Evolutionary conservation across 2,113 vertebrate genomes (phyloP).

Genomic region (Xerus inauris): DNA sequence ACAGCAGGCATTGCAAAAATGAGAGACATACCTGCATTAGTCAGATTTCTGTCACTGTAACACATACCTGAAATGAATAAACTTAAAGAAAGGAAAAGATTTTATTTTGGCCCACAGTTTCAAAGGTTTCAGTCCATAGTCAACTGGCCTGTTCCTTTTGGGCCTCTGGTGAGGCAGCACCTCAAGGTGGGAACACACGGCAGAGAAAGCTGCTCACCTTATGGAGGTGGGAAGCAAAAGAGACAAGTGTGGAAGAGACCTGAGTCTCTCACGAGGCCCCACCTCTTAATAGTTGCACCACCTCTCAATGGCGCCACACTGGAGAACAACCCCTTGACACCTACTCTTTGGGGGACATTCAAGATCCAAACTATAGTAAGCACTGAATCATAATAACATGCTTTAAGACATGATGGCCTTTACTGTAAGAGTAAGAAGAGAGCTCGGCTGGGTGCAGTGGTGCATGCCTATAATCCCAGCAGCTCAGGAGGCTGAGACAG

Average conservation of each 20-base stretch:
- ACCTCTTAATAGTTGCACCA: neutral
- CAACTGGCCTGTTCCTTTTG: neutral
- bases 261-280: no score
- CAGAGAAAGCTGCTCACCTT: neutral
- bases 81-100: neutral
- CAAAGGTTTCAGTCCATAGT: neutral
- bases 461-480: no score
- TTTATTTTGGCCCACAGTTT: neutral
- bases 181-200: neutral
- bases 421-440: neutral
- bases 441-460: neutral
- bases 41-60: neutral
- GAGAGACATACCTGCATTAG: neutral
- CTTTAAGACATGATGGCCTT: neutral
- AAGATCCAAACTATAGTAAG: neutral
- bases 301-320: neutral
- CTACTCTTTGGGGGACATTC: neutral
- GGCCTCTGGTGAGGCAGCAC: neutral
- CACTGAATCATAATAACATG: neutral
- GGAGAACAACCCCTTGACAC: neutral
- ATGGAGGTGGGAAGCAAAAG: neutral
- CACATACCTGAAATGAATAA: neutral
- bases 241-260: no score
- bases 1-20: neutral
- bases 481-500: no score